A percentile compares a stretch with the other conserved stretches of the same genome.
Evolutionary conservation across 2,888 invertebrate genomes (phyloP).

Genomic region (Apantesis nais): DNA sequence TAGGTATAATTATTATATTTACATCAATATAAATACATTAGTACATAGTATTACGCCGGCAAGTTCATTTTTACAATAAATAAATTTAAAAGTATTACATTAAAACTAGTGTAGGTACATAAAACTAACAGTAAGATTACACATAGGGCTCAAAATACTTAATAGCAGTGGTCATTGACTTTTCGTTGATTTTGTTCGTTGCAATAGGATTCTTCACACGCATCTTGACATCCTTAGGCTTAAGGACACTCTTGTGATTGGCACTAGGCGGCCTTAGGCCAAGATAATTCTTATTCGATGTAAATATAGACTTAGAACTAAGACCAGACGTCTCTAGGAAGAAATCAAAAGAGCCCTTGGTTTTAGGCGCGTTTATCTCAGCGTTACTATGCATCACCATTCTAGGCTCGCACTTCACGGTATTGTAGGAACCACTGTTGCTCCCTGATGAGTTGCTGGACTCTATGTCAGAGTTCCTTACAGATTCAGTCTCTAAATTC

Average conservation of each 20-base stretch:
- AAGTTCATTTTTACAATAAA: slow-evolving; percentile 82
- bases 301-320: slow-evolving; percentile 91
- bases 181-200: slow-evolving; percentile 85
- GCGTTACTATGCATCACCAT: slow-evolving; percentile 68
- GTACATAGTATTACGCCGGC: slow-evolving; percentile 80
- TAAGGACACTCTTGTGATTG: slow-evolving; percentile 91
- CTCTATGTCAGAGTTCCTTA: slow-evolving; percentile 89
- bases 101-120: slow-evolving; percentile 53
- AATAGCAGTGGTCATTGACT: slow-evolving; percentile 84
- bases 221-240: slow-evolving; percentile 92
- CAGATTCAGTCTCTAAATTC: slow-evolving; percentile 85
- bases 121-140: slow-evolving; percentile 59
- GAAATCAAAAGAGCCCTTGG: slow-evolving; percentile 88
- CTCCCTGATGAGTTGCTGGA: slow-evolving; percentile 85
- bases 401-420: slow-evolving; percentile 78
- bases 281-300: slow-evolving; percentile 73
- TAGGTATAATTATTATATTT: slow-evolving; percentile 71
- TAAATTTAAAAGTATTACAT: slow-evolving; percentile 67
- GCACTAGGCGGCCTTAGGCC: slow-evolving; percentile 86
- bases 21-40: slow-evolving; percentile 78
- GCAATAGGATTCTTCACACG: slow-evolving; percentile 88
- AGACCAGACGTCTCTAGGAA: slow-evolving; percentile 92
- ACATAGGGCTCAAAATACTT: slow-evolving; percentile 85
- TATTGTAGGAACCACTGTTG: slow-evolving; percentile 80
- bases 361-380: slow-evolving; percentile 68